phyloP scores from a whole-genome alignment of 2,113 vertebrate genomes.

The Crypturellus undulatus region DNA sequence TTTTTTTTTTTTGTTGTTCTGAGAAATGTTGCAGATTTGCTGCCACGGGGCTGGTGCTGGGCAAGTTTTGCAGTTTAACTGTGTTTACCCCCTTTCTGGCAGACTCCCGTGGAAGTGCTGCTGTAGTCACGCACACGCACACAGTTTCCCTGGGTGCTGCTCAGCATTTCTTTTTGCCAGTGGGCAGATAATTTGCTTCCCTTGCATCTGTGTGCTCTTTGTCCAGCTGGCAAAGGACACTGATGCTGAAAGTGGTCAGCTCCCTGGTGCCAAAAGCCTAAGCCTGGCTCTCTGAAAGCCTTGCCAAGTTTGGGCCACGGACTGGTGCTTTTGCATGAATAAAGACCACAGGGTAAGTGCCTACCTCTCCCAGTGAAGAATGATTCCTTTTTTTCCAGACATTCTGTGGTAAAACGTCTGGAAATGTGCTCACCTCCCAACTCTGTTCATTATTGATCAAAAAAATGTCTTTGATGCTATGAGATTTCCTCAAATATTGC shows the following conservation, averaged over 20 bases:
- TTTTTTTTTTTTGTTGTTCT: neutral
- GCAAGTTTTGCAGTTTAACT: neutral
- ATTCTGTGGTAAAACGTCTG: neutral
- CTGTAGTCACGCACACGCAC: rapidly evolving
- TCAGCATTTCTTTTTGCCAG: constrained; percentile 50
- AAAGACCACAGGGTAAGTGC: neutral
- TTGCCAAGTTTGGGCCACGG: neutral
- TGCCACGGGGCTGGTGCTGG: neutral
- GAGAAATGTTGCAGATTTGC: neutral
- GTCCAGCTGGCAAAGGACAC: constrained; percentile 66
- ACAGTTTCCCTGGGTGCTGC: constrained; percentile 16
- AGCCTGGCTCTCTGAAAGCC: constrained; percentile 53
- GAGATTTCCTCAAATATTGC: rapidly evolving
- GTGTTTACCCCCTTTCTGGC: neutral
- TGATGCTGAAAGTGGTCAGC: constrained; percentile 56
- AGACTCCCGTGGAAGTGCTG: neutral
- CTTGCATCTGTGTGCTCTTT: constrained; percentile 61
- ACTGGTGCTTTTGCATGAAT: neutral
- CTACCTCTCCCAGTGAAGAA: rapidly evolving
- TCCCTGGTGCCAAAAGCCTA: constrained; percentile 60
- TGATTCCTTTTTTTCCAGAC: neutral
- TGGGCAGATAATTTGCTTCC: constrained; percentile 58
- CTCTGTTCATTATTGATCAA: neutral
- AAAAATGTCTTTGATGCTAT: neutral
- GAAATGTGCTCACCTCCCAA: neutral